Percentiles rank a stretch among this genome's conserved stretches.
Conservation (phyloP, 1,140 invertebrate genomes). For the Pantala flavescens region DNA sequence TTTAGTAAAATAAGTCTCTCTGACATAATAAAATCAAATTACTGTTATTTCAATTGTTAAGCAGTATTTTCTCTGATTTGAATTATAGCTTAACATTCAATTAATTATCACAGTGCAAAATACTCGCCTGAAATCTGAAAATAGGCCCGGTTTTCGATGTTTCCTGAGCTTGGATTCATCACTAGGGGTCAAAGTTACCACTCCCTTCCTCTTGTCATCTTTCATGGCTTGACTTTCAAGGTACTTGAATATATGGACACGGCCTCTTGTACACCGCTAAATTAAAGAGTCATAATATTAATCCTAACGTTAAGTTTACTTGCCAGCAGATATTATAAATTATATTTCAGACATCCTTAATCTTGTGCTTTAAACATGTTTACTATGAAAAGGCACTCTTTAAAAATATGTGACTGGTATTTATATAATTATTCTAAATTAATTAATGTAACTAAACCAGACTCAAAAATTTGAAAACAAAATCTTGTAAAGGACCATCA, state of each 20-base stretch:
- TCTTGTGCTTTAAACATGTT: conserved; percentile 9
- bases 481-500: no score
- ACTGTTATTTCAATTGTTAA: no score
- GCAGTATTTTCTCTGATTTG: no score
- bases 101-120: no score
- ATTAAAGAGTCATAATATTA: conserved; percentile 26
- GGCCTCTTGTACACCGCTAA: conserved; percentile 79
- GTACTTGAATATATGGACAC: conserved; percentile 90
- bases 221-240: conserved; percentile 71
- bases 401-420: no score
- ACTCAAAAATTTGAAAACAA: no score
- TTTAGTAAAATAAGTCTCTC: no score
- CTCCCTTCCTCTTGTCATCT: conserved; percentile 37
- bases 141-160: conserved; percentile 23
- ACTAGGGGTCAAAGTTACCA: conserved; percentile 23
- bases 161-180: conserved; percentile 27
- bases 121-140: conserved; percentile 19
- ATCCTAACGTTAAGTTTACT: not conserved
- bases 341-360: not conserved
- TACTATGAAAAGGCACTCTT: no score
- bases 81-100: no score
- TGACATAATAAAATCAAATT: no score
- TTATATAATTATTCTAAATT: no score
- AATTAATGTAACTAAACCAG: no score
- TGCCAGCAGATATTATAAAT: not conserved